Conservation (phyloP, 2,113 vertebrate species). For the Callipepla squamata region DNA sequence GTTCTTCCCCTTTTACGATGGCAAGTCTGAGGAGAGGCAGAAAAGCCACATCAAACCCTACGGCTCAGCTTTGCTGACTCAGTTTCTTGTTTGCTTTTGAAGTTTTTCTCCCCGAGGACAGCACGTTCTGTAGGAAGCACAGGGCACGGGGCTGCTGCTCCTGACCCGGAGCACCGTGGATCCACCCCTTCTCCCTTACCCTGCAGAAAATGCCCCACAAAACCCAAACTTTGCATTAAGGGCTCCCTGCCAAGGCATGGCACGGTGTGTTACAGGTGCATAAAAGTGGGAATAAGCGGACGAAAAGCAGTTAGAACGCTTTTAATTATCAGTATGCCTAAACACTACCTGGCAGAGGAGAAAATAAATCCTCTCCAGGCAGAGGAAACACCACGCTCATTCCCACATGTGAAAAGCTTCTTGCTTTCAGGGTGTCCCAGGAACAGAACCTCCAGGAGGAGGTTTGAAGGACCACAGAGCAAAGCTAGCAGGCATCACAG, state of each 20-base stretch:
- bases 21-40: not conserved
- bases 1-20: rapidly evolving
- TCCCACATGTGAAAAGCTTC: rapidly evolving
- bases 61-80: rapidly evolving
- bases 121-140: not conserved
- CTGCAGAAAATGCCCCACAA: not conserved
- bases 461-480: not conserved
- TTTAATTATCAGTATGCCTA: not conserved
- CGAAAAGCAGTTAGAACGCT: not conserved
- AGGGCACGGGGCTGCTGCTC: not conserved
- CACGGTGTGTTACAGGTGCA: too few species aligned
- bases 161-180: not conserved
- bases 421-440: not conserved
- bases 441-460: too few species aligned
- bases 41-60: not conserved
- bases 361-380: not conserved
- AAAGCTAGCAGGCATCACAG: not conserved
- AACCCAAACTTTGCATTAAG: not conserved
- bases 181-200: not conserved
- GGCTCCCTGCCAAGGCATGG: rapidly evolving
- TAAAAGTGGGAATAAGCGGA: not conserved
- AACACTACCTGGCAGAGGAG: not conserved
- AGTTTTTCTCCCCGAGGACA: not conserved
- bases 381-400: not conserved
- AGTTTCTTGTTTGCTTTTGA: not conserved